Evolutionary conservation across 2,797 vertebrate species (phyloP), one percentile per base, ranked within the genome.

Genomic region (Hemitrygon akajei): DNA sequence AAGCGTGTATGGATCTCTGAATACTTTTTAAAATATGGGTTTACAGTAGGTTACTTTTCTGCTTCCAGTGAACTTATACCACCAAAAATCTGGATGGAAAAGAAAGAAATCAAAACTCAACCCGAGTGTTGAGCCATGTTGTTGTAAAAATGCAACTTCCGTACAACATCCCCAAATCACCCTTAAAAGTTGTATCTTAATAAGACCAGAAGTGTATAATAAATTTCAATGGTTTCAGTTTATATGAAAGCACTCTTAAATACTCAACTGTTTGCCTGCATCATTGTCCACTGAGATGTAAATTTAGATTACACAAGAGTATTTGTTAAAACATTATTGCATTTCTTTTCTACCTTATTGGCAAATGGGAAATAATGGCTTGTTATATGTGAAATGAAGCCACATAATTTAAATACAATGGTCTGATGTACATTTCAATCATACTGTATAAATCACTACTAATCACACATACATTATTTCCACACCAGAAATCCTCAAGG

Each of bases 401-500:
- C 40, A 76, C 47, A 75, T 40, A 93, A 93, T 27, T 75, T 40
- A 73, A 1, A 27, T 18, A 86, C 66, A 56, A 10, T 40, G 18
- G 12, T 71, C 60, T 40, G 66, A 91, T 40, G 37, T 73, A 40
- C 25, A 56, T 18, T 37, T 56, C 71, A 93, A 3, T 58, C 37
- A 27, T 47, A 25, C 11, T 58, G 25, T 86, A 93, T 18, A 69
- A 75, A 73, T 47, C 47, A 75, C 7, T 27, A 76, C 6, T 27
- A 75, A 93, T 22, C 40, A 40, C 73, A 56, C 69, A 71, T 56
- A 91, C 27, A 37, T 89, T 76, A 76, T 76, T 56, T 93, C 40
- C 40, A 75, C 40, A 30, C 37, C 66, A 91, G 40, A 93, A 75
- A 93, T 93, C 69, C 87, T 91, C 71, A 11, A 93, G 22, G 76